Evolutionary conservation across 2,797 vertebrate species (phyloP), one percentile per base, ranked within the genome.

Genomic region (Vipera ursinii): DNA sequence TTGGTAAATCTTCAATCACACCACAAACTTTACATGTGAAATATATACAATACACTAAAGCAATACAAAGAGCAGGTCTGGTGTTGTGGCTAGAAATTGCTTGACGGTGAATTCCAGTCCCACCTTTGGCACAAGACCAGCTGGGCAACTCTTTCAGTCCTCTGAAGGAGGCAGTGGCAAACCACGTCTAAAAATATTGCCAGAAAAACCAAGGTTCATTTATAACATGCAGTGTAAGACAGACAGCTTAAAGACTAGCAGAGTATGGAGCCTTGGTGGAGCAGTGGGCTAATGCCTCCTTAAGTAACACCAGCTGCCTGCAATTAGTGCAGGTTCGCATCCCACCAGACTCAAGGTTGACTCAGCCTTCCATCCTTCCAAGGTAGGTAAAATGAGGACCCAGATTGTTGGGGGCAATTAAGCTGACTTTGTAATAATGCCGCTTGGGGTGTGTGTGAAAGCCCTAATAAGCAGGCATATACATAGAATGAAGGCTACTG

Each of bases 1-100:
- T 93, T 89, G 8, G 38, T 59, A 93, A 91, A 53, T 93, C 91
- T 94, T 89, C 93, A 93, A 85, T 88, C n/a, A 92, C 22, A 90
- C 55, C 73, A 94, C 59, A 13, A 38, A 17, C 94, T 91, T 91
- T 86, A 91, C 9, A 92, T 20, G 6, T 95, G 55, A 96, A 95
- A 28, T 28, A 28, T 91, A 92, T 91, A 94, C 89, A 65, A 95
- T 73, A 73, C 28, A 73, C n/a, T 73, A 53, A 53, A 53, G 51
- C 51, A 53, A 53, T 53, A 32, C 65, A 38, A 6, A 73, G 14
- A 17, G n/a, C 65, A 73, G 65, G 32, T 73, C 65, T 38, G 8
- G 73, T 44, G 8, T 48, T 44, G 3, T 82, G 73, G 8, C 38
- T 82, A 82, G 73, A 24, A 82, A 22, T 82, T 22, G 38, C 20